Conservation (phyloP, 2,113 vertebrate genomes). For the Podocnemis expansa region DNA sequence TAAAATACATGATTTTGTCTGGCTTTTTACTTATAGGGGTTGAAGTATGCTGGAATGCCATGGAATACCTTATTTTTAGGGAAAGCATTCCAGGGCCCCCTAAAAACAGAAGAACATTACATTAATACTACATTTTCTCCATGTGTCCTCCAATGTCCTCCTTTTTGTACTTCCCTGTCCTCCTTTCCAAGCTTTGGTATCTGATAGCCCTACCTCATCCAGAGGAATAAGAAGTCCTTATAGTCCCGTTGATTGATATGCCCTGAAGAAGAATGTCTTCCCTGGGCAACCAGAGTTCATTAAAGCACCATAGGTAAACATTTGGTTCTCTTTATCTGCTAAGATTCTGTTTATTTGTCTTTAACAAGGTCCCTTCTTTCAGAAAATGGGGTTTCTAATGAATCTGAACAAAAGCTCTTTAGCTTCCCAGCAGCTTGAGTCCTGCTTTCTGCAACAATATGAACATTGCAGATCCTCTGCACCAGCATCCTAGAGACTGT, state of each 20-base stretch:
- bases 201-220: too few species aligned
- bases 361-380: not conserved
- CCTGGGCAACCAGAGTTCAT: not conserved
- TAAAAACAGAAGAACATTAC: too few species aligned
- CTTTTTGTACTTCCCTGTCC: too few species aligned
- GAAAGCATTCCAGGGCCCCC: too few species aligned
- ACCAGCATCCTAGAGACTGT: too few species aligned
- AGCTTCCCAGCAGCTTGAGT: not conserved
- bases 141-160: too few species aligned
- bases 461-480: not conserved
- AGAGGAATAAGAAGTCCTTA: not conserved
- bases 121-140: too few species aligned
- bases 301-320: not conserved
- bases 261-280: not conserved
- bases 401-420: not conserved
- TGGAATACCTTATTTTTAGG: too few species aligned
- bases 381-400: not conserved
- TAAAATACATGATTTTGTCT: too few species aligned
- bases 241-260: not conserved
- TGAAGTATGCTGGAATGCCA: too few species aligned
- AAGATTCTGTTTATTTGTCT: not conserved
- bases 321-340: not conserved
- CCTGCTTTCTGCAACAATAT: constrained; percentile 14
- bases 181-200: too few species aligned
- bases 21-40: too few species aligned